Evolutionary conservation across 1,140 invertebrate genomes (phyloP), one percentile per base, ranked within the genome.

Genomic region (Zaprionus lachaisei): DNA sequence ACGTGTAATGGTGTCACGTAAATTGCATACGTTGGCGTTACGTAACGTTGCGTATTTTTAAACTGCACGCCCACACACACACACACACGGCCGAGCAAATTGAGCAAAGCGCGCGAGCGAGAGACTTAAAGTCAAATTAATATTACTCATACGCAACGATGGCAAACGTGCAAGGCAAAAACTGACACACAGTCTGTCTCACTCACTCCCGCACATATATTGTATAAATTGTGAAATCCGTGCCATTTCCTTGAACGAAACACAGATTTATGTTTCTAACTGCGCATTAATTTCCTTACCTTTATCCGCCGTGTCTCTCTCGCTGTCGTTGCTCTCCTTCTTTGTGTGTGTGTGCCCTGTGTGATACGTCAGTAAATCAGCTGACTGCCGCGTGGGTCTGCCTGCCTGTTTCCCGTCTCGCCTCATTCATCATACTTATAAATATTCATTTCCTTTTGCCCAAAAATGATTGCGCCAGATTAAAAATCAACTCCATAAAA

Each of bases 391-490:
- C 47, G 47, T 51, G 17, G 47, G 9, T 20, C 60, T 67, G 57
- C 55, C 70, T 63, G 66, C 38, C 58, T 38, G 61, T 44, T 80
- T 74, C 60, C 81, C 83, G 72, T 70, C 78, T 67, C 73, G 77
- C 60, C 79, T 85, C 86, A 92, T 92, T 91, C 84, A 92, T 92
- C 91, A 87, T 89, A 85, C 91, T 92, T 92, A 92, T 92, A 91
- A 92, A 92, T 92, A 92, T 92, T 92, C 86, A 92, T 92, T 92
- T 92, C 83, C 85, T 80, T 14, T 41, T 72, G 37, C 41, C 12
- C 49, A 79, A 83, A 80, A 83, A 75, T 81, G 86, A 91, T 92
- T 89, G 83, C 86, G 54, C 81, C 91, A 92, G 91, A 92, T 92
- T 92, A 91, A 92, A 92, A 92, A 92, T 92, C 91, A 91, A 92